Conservation (phyloP, 2,797 vertebrate genomes). For the Vespertilio murinus region DNA sequence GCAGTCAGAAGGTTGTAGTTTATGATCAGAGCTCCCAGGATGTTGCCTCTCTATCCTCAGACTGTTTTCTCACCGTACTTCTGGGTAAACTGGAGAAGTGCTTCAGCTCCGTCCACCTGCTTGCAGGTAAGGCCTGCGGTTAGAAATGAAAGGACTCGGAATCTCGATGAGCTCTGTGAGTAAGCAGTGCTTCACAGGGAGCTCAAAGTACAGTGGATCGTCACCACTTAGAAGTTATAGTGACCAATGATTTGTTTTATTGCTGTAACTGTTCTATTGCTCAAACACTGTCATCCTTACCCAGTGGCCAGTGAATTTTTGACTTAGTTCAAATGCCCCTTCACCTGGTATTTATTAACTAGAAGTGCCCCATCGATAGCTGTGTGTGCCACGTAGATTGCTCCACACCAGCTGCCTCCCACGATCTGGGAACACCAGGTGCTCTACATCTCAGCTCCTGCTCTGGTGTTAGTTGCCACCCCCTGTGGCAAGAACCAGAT, state of each 20-base stretch:
- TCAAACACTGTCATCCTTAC: background rate
- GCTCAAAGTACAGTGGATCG: background rate
- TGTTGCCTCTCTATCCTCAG: slow-evolving; percentile 86
- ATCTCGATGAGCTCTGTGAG: background rate
- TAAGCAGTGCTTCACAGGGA: background rate
- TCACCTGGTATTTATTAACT: background rate
- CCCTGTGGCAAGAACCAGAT: background rate
- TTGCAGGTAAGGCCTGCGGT: slow-evolving; percentile 88
- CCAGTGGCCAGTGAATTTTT: background rate
- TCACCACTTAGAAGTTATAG: background rate
- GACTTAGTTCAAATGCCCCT: background rate
- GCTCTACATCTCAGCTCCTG: background rate
- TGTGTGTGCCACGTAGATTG: background rate
- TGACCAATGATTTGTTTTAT: background rate
- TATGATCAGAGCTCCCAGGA: slow-evolving; percentile 95
- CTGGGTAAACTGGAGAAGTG: slow-evolving; percentile 93
- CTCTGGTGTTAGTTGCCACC: background rate
- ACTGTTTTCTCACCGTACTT: slow-evolving; percentile 93
- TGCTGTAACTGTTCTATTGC: background rate
- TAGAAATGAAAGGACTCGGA: no score
- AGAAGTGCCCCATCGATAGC: background rate
- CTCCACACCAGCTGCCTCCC: background rate
- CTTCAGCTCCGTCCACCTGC: slow-evolving; percentile 92
- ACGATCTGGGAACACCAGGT: background rate
- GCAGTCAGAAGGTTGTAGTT: slow-evolving; percentile 91